Evolutionary conservation across 2,888 invertebrate species (phyloP), one percentile per base, ranked within the genome.

Genomic region (Drosophila affinis): DNA sequence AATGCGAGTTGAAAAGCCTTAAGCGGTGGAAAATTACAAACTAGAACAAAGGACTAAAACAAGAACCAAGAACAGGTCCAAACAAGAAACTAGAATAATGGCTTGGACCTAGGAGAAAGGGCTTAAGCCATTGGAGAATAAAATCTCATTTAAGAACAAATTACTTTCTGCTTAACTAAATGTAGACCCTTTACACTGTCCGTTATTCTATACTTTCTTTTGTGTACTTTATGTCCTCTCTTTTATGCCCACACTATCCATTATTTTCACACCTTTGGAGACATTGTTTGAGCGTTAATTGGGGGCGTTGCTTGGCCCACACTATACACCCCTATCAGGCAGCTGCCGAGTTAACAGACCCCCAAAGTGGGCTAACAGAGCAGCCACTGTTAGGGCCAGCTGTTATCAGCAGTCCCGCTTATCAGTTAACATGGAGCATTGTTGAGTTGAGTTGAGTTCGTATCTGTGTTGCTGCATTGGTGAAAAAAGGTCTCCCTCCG

Each of bases 341-440:
- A 57, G 39, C 62, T 44, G n/a, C 32, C 57, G 59, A 57, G 59
- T 45, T 55, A 59, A 59, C 64, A 72, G 63, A 10, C n/a, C 29
- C 29, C 7, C 9, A n/a, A 44, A 12, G 52, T 17, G 32, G 44
- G 21, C 44, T 57, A 71, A 71, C 71, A 71, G 61, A n/a, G 0
- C 6, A 21, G 3, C 14, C 47, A 12, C 54, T 72, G 62, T 72
- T 71, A 58, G 0, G 9, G 34, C 32, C 60, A 52, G 10, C 57
- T 70, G 74, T 60, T 76, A 75, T 74, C 71, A 17, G 18, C n/a
- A 48, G 45, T 76, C 72, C 72, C 73, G 78, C 87, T 83, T 83
- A 83, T 83, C 83, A 81, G n/a, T 56, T 71, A 75, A 78, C 76
- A 73, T 63, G 34, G 68, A 3, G 14, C 63, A 62, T 75, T 84